These are phyloP conservation scores for Carollia perspicillata DNA, from an alignment of 2,113 vertebrate species.

Conservation along the genomic window DNA sequence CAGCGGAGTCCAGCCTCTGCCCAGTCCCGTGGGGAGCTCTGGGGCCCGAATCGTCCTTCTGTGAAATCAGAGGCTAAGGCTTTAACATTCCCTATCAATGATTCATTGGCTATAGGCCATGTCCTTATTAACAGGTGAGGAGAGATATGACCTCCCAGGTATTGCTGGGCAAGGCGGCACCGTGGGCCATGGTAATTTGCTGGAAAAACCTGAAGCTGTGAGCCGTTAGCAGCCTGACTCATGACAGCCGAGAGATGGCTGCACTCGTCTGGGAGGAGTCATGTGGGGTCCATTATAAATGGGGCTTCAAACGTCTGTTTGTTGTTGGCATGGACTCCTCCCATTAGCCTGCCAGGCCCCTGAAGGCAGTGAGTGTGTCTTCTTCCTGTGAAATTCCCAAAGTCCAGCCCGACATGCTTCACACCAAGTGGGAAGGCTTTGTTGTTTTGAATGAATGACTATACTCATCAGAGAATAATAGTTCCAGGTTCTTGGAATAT, in stretches of 20 bases:
- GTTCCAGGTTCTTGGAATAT: background rate
- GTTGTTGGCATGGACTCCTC: background rate
- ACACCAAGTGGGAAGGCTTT: rapidly evolving
- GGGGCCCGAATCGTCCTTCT: background rate
- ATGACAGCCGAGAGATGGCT: rapidly evolving
- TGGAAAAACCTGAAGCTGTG: background rate
- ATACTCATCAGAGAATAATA: background rate
- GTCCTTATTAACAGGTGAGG: background rate
- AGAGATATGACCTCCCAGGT: background rate
- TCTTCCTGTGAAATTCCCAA: background rate
- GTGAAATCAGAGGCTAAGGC: background rate
- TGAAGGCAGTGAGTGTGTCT: background rate
- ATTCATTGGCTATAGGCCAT: background rate
- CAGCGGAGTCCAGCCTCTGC: background rate
- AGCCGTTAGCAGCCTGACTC: background rate
- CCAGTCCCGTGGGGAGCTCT: rapidly evolving
- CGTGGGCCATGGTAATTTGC: background rate
- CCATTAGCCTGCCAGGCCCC: background rate
- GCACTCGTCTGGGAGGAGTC: background rate
- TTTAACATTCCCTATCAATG: background rate
- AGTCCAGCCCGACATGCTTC: background rate
- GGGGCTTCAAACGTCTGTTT: background rate
- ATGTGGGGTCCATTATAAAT: background rate
- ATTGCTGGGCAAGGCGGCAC: rapidly evolving
- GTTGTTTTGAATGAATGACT: background rate